Base-by-base conservation (phyloP, 2,113 vertebrate species). In the Antigone vipio region DNA sequence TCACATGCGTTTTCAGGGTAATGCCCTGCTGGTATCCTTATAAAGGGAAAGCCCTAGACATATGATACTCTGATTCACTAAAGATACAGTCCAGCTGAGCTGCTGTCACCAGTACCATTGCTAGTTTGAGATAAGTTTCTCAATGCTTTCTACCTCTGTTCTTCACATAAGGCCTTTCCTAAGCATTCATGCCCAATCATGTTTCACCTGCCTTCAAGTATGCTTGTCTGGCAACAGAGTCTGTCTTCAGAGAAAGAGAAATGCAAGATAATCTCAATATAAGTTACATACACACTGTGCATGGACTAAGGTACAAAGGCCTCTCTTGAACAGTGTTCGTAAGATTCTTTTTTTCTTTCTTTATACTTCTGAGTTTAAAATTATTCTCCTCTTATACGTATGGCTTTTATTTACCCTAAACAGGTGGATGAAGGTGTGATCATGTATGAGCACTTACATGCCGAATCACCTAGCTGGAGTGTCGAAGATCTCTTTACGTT, bases 381-480 rank as follows among this genome's bases (percentile, higher is more conserved):
- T 77, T 26, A 8, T 64, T 82, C 35, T 79, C 21, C 11, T 86
- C 21, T 76, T 88, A 27, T 12, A 47, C 1, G 1, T 42, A 5
- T 53, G 35, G 5, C 3, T 93, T 73, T 73, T 50, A 40, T 92
- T 73, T 82, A 45, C 10, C 80, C 30, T 52, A 71, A 60, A 81
- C 97, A 99, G 99, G 97, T 99, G 38, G 97, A 98, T 97, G 97
- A 98, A 84, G 98, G 97, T 87, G 90, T 98, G 94, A 97, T 99
- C 42, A 40, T 98, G 5, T 99, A 98, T 90, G 95, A 99, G 60
- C 99, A 99, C 63, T 93, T 89, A 50, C 80, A 97, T 64, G 88
- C 79, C 2, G 95, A 99, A 29, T 94, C 97, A 45, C 76, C 98
- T 52, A 97, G 88, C 50, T 99, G 99, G 99, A 97, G 97, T 56